Evolutionary conservation across 2,113 vertebrate genomes (phyloP).

Genomic region (Puffinus mauretanicus): DNA sequence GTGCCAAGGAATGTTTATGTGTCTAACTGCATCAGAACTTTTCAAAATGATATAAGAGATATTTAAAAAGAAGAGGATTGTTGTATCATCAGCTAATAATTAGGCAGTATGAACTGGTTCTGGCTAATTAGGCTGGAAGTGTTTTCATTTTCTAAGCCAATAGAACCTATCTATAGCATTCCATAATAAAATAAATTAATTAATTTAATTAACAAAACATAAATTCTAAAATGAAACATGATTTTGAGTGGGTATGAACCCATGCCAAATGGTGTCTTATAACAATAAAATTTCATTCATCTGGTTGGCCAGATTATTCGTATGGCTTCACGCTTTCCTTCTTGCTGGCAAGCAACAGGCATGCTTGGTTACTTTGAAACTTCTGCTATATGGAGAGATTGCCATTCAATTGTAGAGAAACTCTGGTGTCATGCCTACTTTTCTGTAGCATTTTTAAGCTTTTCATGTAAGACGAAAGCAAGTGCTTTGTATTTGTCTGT

Average conservation of each 20-base stretch:
- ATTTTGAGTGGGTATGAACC: not conserved
- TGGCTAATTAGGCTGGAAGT: not conserved
- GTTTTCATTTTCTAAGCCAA: constrained; percentile 8
- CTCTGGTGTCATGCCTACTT: not conserved
- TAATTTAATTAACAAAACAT: constrained; percentile 14
- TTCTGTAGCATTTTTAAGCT: not conserved
- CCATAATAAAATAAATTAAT: not conserved
- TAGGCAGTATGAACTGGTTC: not conserved
- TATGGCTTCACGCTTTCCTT: not conserved
- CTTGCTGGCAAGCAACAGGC: not conserved
- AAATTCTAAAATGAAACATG: not conserved
- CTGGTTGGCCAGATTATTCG: not conserved
- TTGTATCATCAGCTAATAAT: not conserved
- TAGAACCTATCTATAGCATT: not conserved
- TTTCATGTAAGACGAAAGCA: not conserved
- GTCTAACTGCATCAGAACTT: not conserved
- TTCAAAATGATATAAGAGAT: not conserved
- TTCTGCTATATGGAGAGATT: not conserved
- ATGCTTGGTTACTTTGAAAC: not conserved
- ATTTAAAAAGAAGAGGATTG: not conserved
- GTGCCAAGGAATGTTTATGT: not conserved
- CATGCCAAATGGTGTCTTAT: not conserved
- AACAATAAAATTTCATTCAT: not conserved
- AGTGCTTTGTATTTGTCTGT: not conserved
- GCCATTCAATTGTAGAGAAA: not conserved